Conservation (phyloP, 2,797 vertebrate genomes). For the Sciaenops ocellatus region DNA sequence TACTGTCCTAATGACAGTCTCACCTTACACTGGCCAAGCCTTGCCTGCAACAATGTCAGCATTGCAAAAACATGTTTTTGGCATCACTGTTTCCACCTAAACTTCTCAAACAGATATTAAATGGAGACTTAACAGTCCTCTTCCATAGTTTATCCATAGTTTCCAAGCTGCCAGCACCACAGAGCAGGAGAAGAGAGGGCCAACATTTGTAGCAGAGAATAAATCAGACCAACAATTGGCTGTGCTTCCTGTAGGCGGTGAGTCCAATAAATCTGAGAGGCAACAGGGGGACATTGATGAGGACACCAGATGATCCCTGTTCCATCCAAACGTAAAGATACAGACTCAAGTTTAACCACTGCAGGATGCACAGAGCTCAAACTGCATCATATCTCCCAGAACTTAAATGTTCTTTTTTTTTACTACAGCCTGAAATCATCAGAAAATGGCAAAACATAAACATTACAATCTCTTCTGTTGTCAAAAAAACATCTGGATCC, state of each 20-base stretch:
- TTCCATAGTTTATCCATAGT: constrained; percentile 40
- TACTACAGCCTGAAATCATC: constrained; percentile 1
- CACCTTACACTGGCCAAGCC: constrained; percentile 1
- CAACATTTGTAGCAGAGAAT: constrained; percentile 59
- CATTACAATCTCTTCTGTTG: constrained; percentile 17
- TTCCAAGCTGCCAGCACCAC: constrained; percentile 36
- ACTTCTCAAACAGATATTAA: constrained; percentile 38
- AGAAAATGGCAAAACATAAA: constrained; percentile 4
- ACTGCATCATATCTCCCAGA: not conserved
- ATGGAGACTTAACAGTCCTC: constrained; percentile 23
- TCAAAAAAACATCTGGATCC: constrained; percentile 1
- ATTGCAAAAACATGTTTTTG: constrained; percentile 37
- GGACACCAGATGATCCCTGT: constrained; percentile 75
- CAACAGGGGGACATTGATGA: constrained; percentile 77
- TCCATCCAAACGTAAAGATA: constrained; percentile 57
- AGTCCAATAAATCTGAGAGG: constrained; percentile 73
- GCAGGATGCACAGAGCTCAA: constrained; percentile 27
- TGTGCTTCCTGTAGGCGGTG: constrained; percentile 70
- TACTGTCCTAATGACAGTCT: constrained; percentile 41
- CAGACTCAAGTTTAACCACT: constrained; percentile 25
- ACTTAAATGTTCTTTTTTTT: not conserved
- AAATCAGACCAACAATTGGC: constrained; percentile 79
- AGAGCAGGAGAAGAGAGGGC: constrained; percentile 35
- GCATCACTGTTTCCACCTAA: constrained; percentile 13
- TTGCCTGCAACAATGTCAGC: constrained; percentile 19